Evolutionary conservation across 2,888 invertebrate genomes (phyloP), one percentile per base, ranked within the genome.

Genomic region (Dicyrtoma fusca): DNA sequence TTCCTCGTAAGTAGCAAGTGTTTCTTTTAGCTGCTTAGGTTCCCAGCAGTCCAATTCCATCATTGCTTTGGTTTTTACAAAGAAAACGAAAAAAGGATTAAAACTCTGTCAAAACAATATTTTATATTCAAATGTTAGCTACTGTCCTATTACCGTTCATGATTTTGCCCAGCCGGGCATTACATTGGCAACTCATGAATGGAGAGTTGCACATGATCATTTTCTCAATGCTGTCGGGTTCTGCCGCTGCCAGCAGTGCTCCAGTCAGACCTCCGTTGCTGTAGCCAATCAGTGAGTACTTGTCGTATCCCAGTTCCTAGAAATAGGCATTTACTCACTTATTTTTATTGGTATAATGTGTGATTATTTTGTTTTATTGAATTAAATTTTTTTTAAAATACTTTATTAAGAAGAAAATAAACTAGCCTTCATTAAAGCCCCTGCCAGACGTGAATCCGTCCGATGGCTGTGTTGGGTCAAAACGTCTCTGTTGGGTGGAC

Each of bases 371-470:
- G n/a, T n/a, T n/a, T n/a, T n/a, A n/a, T n/a, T n/a, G n/a, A n/a
- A n/a, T n/a, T n/a, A n/a, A n/a, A n/a, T n/a, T n/a, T n/a, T n/a
- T n/a, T n/a, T n/a, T n/a, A n/a, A n/a, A n/a, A n/a, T n/a, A n/a
- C n/a, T n/a, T n/a, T n/a, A n/a, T n/a, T n/a, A n/a, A n/a, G n/a
- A n/a, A n/a, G n/a, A n/a, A n/a, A n/a, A n/a, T n/a, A n/a, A n/a
- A n/a, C 23, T 34, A 42, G 44, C 69, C 45, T 57, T 3, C 69
- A 69, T 69, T 3, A 69, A n/a, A 45, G 45, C 13, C 5, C n/a
- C 59, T 8, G 26, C 69, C 3, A 69, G 8, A 8, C 23, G 13
- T 23, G 47, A 59, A 49, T 69, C 69, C 10, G 23, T 1, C 2
- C 59, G 26, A 11, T 10, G 1, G 19, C 10, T 47, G 23, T 69